Percentiles rank a stretch among this genome's conserved stretches.
These are phyloP conservation scores for Nothoprocta perdicaria DNA, from an alignment of 2,113 vertebrate genomes.

Conservation along the genomic window DNA sequence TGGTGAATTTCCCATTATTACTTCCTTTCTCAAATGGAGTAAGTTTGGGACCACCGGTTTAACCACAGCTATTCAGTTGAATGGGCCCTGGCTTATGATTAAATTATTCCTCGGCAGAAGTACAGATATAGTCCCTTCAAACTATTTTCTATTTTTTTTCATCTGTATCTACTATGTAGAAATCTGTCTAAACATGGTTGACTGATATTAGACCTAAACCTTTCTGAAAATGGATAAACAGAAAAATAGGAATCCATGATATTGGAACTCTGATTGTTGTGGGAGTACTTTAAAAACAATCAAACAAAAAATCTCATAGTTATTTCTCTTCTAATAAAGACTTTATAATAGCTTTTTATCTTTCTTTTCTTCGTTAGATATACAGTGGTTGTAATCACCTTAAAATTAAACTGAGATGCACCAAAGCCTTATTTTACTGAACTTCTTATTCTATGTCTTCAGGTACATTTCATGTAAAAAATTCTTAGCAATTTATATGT, in stretches of 20 bases:
- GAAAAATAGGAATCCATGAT: background rate
- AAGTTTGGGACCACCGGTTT: background rate
- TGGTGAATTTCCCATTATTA: background rate
- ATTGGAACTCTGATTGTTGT: background rate
- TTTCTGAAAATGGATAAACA: background rate
- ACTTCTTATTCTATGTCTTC: conserved; percentile 63
- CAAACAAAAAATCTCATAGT: background rate
- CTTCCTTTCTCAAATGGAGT: background rate
- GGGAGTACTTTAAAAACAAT: conserved; percentile 31
- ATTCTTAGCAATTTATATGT: conserved; percentile 77
- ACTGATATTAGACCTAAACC: background rate
- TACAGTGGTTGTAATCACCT: conserved; percentile 39
- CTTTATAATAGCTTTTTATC: conserved; percentile 8
- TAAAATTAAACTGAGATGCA: conserved; percentile 61
- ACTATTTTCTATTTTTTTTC: background rate
- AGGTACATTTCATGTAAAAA: conserved; percentile 61
- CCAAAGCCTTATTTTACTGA: conserved; percentile 61
- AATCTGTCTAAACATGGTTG: background rate
- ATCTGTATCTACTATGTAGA: background rate
- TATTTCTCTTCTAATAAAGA: conserved; percentile 25
- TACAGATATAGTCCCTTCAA: background rate
- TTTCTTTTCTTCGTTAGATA: conserved; percentile 44
- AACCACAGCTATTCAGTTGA: background rate
- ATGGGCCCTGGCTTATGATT: background rate
- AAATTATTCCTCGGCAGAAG: background rate